Evolutionary conservation across 2,113 vertebrate species (phyloP).

Genomic region (Chaetorhynchus papuensis): DNA sequence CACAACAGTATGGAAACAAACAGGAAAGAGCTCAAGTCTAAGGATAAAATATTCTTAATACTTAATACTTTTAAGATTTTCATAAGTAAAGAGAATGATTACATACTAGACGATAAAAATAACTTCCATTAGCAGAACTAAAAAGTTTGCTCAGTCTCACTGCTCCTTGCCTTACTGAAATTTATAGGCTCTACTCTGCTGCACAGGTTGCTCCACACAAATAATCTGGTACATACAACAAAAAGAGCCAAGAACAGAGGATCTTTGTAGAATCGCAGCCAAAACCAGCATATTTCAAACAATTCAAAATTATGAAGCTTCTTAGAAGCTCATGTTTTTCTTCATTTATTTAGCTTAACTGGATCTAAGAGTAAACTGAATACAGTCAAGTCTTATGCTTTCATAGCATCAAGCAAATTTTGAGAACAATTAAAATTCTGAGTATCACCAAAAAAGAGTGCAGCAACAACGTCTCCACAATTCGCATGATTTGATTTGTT

Average conservation of each 20-base stretch:
- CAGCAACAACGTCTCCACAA: not conserved
- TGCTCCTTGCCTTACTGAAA: not conserved
- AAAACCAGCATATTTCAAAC: not conserved
- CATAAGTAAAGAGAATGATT: not conserved
- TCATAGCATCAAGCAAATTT: not conserved
- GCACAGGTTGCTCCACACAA: not conserved
- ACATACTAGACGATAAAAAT: not conserved
- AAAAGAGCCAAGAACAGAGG: not conserved
- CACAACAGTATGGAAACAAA: not conserved
- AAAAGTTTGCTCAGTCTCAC: not conserved
- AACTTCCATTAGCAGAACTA: not conserved
- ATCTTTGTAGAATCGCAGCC: not conserved
- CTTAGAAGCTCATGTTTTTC: not conserved
- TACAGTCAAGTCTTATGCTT: not conserved
- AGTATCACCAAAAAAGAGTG: not conserved
- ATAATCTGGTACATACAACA: not conserved
- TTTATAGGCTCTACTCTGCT: not conserved
- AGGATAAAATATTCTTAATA: not conserved
- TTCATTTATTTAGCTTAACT: not conserved
- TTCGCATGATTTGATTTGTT: not conserved
- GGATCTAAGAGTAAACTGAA: not conserved
- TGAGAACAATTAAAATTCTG: not conserved
- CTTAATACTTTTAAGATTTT: not conserved
- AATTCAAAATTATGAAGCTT: not conserved
- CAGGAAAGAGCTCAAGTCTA: not conserved